A percentile compares a stretch with the other conserved stretches of the same genome.
phyloP scores from a whole-genome alignment of 2,888 invertebrate species.

The Cotesia congregata region DNA sequence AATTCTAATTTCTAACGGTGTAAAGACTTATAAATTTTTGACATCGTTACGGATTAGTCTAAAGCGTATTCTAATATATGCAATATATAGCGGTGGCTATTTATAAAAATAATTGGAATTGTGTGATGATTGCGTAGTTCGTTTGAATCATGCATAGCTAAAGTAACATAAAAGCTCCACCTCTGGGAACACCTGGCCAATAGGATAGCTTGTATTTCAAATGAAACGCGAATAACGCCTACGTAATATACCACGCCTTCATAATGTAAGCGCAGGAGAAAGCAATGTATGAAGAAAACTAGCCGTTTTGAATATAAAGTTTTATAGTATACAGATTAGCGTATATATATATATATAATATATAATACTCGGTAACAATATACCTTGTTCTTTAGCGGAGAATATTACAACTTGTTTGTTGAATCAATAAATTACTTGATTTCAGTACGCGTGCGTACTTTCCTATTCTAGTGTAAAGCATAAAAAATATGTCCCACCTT shows the following conservation, averaged over 20 bases:
- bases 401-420: constrained; percentile 1
- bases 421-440: neutral
- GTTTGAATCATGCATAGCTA: neutral
- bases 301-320: neutral
- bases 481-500: too few species aligned
- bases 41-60: constrained; percentile 1
- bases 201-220: neutral
- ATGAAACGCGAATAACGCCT: neutral
- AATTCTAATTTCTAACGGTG: neutral
- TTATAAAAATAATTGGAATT: neutral
- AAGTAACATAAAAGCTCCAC: neutral
- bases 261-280: neutral
- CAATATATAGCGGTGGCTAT: neutral
- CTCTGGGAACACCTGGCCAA: neutral
- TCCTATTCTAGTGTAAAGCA: neutral
- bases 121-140: neutral
- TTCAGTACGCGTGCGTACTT: constrained; percentile 1
- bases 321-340: neutral
- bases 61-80: neutral
- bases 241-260: constrained; percentile 1
- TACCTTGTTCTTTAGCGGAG: neutral
- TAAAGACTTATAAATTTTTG: neutral
- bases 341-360: neutral
- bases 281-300: neutral
- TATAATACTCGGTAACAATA: neutral